Conservation (phyloP, 2,797 vertebrate species). For the Amblyopsis hoosieri region DNA sequence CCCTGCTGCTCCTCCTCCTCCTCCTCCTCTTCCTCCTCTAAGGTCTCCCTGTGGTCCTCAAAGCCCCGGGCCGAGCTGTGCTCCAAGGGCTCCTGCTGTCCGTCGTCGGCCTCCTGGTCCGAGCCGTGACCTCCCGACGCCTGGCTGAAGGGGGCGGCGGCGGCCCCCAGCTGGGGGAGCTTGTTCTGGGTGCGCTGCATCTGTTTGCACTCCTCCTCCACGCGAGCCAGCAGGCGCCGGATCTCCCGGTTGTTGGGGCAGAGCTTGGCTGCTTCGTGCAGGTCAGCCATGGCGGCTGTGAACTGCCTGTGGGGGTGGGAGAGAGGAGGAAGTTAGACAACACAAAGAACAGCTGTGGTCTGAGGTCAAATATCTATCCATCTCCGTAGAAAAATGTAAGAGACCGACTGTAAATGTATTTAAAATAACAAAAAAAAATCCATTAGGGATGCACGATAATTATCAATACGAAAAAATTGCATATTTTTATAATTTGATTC, state of each 20-base stretch:
- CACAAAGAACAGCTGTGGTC: neutral
- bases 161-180: slow-evolving; percentile 65
- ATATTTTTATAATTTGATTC: too few species aligned
- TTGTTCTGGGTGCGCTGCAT: slow-evolving; percentile 90
- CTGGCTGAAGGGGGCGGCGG: slow-evolving; percentile 51
- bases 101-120: slow-evolving; percentile 85
- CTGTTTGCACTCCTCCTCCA: slow-evolving; percentile 95
- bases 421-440: too few species aligned
- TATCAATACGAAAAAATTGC: too few species aligned
- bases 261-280: slow-evolving; percentile 90
- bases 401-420: too few species aligned
- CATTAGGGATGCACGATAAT: too few species aligned
- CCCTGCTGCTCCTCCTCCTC: slow-evolving; percentile 68
- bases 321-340: neutral
- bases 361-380: neutral
- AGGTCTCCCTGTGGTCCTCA: slow-evolving; percentile 73
- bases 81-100: slow-evolving; percentile 61
- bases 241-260: slow-evolving; percentile 95
- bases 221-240: slow-evolving; percentile 87
- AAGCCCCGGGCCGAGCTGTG: slow-evolving; percentile 58
- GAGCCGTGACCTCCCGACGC: slow-evolving; percentile 78
- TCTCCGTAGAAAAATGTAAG: too few species aligned
- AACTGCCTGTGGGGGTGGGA: slow-evolving; percentile 83
- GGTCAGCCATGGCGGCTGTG: slow-evolving; percentile 87
- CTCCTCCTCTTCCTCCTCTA: slow-evolving; percentile 77